Conservation (phyloP, 2,797 vertebrate species). For the Halcyon smyrnensis region DNA sequence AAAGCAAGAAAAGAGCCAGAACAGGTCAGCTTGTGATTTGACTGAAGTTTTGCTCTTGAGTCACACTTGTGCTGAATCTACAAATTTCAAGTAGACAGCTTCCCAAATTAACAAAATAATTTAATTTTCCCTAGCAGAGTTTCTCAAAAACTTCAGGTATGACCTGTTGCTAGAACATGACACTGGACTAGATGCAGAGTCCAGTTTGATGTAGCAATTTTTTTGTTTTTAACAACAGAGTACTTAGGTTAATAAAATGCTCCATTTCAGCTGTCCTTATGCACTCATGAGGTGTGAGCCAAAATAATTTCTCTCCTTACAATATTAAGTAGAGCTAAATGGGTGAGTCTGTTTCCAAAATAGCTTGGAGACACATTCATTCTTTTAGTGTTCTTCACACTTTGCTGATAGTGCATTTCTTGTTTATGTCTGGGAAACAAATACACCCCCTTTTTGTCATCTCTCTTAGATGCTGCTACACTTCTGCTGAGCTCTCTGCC, state of each 20-base stretch:
- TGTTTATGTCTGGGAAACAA: conserved; percentile 20
- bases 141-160: background rate
- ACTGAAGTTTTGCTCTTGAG: background rate
- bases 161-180: background rate
- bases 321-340: background rate
- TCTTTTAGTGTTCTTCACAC: conserved; percentile 32
- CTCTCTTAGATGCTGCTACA: background rate
- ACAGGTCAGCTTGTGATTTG: background rate
- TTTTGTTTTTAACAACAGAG: background rate
- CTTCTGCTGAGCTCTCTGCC: background rate
- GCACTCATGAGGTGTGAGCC: background rate
- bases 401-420: conserved; percentile 46
- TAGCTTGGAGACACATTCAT: background rate
- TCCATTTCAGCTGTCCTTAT: background rate
- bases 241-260: background rate
- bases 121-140: background rate
- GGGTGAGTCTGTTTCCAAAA: background rate
- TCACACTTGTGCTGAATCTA: background rate
- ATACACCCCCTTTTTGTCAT: background rate
- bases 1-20: background rate
- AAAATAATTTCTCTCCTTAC: background rate
- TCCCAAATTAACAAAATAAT: background rate
- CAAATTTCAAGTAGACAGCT: background rate
- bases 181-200: background rate
- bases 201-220: background rate